phyloP scores from a whole-genome alignment of 2,797 vertebrate species.

The Gambelia wislizenii region DNA sequence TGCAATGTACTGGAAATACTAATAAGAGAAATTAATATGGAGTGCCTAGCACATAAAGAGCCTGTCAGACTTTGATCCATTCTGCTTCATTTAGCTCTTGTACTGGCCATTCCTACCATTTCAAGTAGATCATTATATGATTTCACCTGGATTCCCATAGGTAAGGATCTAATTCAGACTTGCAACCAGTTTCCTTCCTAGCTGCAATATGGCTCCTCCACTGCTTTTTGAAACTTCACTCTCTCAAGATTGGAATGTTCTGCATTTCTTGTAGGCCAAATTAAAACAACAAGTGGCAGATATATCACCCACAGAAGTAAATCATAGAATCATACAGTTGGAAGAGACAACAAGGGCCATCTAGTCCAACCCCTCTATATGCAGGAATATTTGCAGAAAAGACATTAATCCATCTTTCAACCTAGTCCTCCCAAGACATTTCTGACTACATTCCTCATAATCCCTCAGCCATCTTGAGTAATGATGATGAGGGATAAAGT shows the following conservation, averaged over 20 bases:
- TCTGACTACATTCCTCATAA: too few relatives aligned
- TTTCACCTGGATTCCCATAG: not conserved
- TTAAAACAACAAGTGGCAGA: not conserved
- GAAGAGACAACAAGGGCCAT: too few relatives aligned
- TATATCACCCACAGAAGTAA: not conserved
- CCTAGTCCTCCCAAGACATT: too few relatives aligned
- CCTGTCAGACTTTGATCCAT: not conserved
- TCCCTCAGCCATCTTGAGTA: too few relatives aligned
- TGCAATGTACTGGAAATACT: conserved; percentile 32
- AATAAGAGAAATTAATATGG: conserved; percentile 26
- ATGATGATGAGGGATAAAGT: not conserved
- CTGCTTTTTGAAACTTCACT: not conserved
- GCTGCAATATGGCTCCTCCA: not conserved
- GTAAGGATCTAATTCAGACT: not conserved
- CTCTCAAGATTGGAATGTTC: too few relatives aligned
- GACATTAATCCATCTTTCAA: not conserved
- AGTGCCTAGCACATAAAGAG: not conserved
- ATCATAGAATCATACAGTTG: too few relatives aligned
- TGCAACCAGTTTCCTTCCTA: not conserved
- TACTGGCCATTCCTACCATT: not conserved
- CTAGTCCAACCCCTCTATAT: too few relatives aligned
- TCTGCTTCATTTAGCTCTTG: not conserved
- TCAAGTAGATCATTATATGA: not conserved
- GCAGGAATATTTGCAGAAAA: too few relatives aligned
- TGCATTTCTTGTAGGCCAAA: not conserved